Evolutionary conservation across 2,888 invertebrate species (phyloP), one percentile per base, ranked within the genome.

Genomic region (Trimorus sp.): DNA sequence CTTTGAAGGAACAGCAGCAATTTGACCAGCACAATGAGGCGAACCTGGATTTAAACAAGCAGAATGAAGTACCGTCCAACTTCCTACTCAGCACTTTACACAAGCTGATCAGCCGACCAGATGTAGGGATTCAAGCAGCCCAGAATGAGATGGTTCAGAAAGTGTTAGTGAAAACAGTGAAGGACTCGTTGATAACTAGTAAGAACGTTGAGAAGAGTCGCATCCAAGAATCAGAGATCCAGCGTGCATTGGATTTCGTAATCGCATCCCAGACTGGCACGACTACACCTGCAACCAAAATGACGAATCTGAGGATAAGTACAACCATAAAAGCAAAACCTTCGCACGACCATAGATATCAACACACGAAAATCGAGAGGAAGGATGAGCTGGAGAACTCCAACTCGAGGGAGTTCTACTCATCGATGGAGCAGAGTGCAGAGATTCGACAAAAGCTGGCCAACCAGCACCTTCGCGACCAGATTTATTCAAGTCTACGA

Each of bases 131-230:
- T 56, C 65, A 86, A 49, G 80, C 82, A 1, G 84, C 80, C 0
- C 76, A 58, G 7, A 69, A 86, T 0, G 85, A 85, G 0, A 37
- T 82, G 0, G 84, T 87, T 0, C 84, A 85, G 51, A 89, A 88
- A 48, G 85, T 89, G 16, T 88, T 90, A 11, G 83, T 88, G 0
- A 83, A 87, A 42, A 83, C 89, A 14, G 70, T 89, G 1, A 86
- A 86, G 62, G 75, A 85, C 65, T 48, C 66, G 5, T 53, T 89
- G 6, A 76, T 69, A 15, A 79, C 84, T 0, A 83, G 48, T 37
- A 51, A 56, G 16, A 69, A 66, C 48, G 2, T 14, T 16, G 59
- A 66, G 14, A 73, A 40, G 26, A 51, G 76, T 14, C 36, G 48
- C 0, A 76, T 85, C 11, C 79, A 83, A 14, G 85, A 85, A 56